Evolutionary conservation across 2,113 vertebrate species (phyloP).

Genomic region (Tachycineta bicolor): DNA sequence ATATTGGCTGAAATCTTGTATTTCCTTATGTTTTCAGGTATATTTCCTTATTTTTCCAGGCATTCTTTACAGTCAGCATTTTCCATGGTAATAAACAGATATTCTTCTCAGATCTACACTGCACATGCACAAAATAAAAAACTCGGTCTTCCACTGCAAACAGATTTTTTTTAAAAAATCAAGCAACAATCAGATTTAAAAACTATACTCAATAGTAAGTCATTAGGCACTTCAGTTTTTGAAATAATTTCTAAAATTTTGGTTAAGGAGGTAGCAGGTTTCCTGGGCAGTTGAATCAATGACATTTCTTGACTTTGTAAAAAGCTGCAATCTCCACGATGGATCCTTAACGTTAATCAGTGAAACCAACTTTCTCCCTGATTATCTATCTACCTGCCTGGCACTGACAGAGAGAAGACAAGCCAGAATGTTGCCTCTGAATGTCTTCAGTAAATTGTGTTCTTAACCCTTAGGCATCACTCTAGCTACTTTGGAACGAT

Average conservation of each 20-base stretch:
- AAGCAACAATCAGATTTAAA: background rate
- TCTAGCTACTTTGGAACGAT: background rate
- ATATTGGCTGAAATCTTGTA: background rate
- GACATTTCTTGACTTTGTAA: background rate
- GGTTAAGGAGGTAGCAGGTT: background rate
- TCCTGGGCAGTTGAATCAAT: background rate
- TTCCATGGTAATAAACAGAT: background rate
- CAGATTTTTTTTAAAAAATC: background rate
- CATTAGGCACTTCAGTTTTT: background rate
- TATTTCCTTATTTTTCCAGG: background rate
- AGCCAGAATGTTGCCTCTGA: background rate
- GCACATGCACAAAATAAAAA: background rate
- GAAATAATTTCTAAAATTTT: background rate
- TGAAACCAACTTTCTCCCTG: background rate
- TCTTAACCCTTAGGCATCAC: background rate
- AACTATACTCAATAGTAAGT: background rate
- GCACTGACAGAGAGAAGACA: background rate
- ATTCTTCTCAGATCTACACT: background rate
- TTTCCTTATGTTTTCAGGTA: background rate
- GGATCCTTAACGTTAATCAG: background rate
- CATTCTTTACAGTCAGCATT: background rate
- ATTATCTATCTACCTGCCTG: background rate
- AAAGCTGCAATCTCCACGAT: background rate
- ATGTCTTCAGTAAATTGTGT: background rate
- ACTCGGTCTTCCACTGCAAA: background rate